phyloP scores from a whole-genome alignment of 2,113 vertebrate species.

The Poeciliopsis retropinna region DNA sequence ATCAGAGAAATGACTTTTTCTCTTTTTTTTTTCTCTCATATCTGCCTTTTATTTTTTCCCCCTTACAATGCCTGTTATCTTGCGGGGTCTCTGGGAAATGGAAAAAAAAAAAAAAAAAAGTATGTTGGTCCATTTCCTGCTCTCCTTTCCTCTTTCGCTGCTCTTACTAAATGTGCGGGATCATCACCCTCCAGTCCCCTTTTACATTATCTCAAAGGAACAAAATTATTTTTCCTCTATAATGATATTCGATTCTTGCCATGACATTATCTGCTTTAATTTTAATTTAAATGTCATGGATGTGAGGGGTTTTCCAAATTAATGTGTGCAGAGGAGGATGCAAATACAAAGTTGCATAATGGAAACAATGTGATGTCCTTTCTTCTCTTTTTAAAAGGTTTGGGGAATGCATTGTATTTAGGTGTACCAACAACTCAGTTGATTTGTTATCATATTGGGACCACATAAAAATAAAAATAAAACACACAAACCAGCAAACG shows the following conservation, averaged over 20 bases:
- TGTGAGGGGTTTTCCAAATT: constrained; percentile 72
- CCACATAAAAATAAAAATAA: constrained; percentile 36
- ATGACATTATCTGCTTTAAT: constrained; percentile 78
- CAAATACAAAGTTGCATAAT: constrained; percentile 60
- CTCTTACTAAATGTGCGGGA: constrained; percentile 48
- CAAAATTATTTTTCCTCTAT: constrained; percentile 71
- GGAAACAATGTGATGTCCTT: constrained; percentile 55
- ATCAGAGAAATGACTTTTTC: constrained; percentile 93
- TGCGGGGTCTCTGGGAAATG: constrained; percentile 75
- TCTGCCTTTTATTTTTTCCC: constrained; percentile 62
- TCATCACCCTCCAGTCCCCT: constrained; percentile 55
- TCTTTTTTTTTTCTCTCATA: constrained; percentile 60
- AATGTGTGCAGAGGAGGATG: constrained; percentile 59
- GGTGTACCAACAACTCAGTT: constrained; percentile 56
- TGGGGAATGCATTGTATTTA: constrained; percentile 50
- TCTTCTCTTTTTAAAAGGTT: constrained; percentile 26
- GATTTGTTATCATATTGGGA: constrained; percentile 62
- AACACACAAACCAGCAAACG: constrained; percentile 46
- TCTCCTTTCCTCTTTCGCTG: constrained; percentile 33
- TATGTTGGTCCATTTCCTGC: constrained; percentile 61
- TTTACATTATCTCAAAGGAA: constrained; percentile 67
- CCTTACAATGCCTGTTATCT: constrained; percentile 67
- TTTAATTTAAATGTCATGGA: constrained; percentile 80
- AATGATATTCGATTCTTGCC: constrained; percentile 70
- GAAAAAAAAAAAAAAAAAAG: constrained; percentile 62